Evolutionary conservation across 2,113 vertebrate genomes (phyloP).

Genomic region (Strigops habroptila): DNA sequence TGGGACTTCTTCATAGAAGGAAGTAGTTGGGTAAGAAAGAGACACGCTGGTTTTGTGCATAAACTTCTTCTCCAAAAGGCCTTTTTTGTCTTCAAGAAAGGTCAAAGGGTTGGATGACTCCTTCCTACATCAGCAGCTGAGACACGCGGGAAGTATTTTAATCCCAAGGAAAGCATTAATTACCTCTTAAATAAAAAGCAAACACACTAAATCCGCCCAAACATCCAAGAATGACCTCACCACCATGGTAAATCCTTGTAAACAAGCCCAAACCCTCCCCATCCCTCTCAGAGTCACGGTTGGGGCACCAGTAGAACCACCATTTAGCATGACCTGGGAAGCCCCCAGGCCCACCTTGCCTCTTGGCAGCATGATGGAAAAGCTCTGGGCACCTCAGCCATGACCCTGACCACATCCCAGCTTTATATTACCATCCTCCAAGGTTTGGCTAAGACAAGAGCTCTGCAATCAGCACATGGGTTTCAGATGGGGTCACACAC

Average conservation of each 20-base stretch:
- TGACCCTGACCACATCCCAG: rapidly evolving
- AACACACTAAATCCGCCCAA: background rate
- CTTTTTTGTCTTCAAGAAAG: background rate
- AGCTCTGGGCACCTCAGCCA: background rate
- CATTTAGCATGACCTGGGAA: background rate
- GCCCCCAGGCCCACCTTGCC: background rate
- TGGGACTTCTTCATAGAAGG: background rate
- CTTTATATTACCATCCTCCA: background rate
- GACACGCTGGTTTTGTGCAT: rapidly evolving
- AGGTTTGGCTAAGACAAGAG: background rate
- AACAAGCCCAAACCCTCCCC: background rate
- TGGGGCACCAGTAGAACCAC: background rate
- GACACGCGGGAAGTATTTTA: background rate
- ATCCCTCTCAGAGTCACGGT: background rate
- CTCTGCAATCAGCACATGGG: rapidly evolving
- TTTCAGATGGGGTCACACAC: background rate
- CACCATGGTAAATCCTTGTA: background rate
- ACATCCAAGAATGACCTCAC: background rate
- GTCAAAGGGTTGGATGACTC: background rate
- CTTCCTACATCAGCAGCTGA: background rate
- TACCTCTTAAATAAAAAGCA: background rate
- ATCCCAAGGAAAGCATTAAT: background rate
- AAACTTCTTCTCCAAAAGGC: background rate
- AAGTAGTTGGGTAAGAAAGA: background rate
- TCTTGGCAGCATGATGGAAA: background rate